A percentile compares a stretch with the other conserved stretches of the same genome.
These are phyloP conservation scores for Drosophila affinis DNA, from an alignment of 2,888 invertebrate genomes.

Conservation along the genomic window DNA sequence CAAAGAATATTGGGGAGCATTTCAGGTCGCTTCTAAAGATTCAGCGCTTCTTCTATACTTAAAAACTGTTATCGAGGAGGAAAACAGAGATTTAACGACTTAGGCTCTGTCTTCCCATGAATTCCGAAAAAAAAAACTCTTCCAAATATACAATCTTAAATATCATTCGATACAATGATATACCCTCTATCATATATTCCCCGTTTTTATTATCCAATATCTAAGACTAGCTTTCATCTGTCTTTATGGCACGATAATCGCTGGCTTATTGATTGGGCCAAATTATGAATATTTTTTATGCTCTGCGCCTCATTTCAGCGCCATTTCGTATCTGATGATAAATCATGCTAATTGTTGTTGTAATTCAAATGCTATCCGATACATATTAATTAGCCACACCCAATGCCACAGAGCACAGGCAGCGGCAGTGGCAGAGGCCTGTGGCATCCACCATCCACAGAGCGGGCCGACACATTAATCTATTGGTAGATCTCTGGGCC, in stretches of 20 bases:
- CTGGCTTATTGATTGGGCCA: conserved; percentile 62
- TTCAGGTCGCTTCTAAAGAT: too few species aligned
- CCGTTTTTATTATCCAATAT: background rate
- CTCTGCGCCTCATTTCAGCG: conserved; percentile 56
- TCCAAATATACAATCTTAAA: background rate
- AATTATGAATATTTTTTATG: conserved; percentile 59
- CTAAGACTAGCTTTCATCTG: background rate
- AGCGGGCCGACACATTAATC: conserved; percentile 61
- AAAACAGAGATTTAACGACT: too few species aligned
- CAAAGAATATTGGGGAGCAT: too few species aligned
- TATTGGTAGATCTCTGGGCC: conserved; percentile 55
- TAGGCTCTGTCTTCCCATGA: background rate
- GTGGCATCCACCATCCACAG: conserved; percentile 38
- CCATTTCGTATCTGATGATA: conserved; percentile 62
- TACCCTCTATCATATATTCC: background rate
- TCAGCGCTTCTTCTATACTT: too few species aligned
- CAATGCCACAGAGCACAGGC: conserved; percentile 26
- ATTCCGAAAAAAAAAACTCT: background rate
- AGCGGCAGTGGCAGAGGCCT: conserved; percentile 20
- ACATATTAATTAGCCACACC: conserved; percentile 77
- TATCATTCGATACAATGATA: background rate
- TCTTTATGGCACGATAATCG: conserved; percentile 44
- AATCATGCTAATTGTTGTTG: conserved; percentile 74
- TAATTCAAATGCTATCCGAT: conserved; percentile 74
- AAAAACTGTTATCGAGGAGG: background rate